phyloP scores from a whole-genome alignment of 2,113 vertebrate species.

The Takifugu bimaculatus region DNA sequence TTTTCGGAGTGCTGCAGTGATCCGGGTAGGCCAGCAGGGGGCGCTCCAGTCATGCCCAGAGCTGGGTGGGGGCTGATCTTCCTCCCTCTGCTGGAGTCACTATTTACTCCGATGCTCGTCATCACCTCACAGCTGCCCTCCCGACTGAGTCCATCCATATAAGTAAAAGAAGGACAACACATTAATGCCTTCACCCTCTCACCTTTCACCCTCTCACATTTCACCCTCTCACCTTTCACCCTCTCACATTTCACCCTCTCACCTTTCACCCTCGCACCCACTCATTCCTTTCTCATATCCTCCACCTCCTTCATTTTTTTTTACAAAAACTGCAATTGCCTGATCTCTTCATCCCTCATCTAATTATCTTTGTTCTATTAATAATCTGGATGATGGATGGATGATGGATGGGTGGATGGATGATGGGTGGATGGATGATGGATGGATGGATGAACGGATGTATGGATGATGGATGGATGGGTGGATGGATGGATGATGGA shows the following conservation, averaged over 20 bases:
- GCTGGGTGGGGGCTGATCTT: neutral
- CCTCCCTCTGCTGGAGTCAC: conserved; percentile 32
- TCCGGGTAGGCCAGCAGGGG: conserved; percentile 20
- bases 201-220: neutral
- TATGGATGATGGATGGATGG: no score
- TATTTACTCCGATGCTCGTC: conserved; percentile 40
- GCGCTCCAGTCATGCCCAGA: conserved; percentile 45
- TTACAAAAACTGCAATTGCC: conserved; percentile 12
- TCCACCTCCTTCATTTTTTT: conserved; percentile 5
- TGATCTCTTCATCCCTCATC: conserved; percentile 19
- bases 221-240: conserved; percentile 6
- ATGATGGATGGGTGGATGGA: neutral
- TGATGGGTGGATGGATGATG: no score
- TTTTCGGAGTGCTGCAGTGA: conserved; percentile 2
- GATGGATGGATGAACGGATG: no score
- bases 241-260: neutral
- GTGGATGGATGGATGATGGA: neutral
- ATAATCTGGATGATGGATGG: neutral
- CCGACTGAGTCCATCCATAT: conserved; percentile 37
- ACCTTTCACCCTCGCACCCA: neutral
- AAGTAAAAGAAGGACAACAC: conserved; percentile 4
- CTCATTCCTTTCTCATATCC: conserved; percentile 2
- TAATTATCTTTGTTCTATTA: no score
- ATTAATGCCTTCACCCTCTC: conserved; percentile 17
- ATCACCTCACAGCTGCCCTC: conserved; percentile 32